phyloP scores from a whole-genome alignment of 2,113 vertebrate genomes.

The Malurus elegans region DNA sequence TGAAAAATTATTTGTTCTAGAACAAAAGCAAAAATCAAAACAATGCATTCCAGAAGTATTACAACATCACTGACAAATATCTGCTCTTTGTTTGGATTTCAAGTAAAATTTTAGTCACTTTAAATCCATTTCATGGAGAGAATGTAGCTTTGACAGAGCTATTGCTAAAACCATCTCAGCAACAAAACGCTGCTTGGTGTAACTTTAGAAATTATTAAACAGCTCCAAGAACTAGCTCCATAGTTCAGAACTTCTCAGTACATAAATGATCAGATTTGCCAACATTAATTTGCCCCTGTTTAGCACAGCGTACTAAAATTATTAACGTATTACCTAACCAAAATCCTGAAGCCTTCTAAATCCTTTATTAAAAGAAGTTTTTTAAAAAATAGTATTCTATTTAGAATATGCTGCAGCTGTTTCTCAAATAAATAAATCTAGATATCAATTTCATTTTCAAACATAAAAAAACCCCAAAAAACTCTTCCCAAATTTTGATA shows the following conservation, averaged over 20 bases:
- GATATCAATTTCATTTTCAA: background rate
- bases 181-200: background rate
- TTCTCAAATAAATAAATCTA: background rate
- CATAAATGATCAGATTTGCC: background rate
- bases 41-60: constrained; percentile 30
- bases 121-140: background rate
- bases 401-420: background rate
- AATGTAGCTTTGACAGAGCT: background rate
- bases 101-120: background rate
- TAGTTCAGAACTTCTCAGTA: background rate
- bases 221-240: background rate
- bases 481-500: background rate
- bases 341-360: background rate
- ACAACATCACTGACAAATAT: background rate
- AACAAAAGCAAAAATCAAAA: constrained; percentile 37
- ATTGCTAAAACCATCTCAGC: background rate
- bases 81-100: background rate
- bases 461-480: background rate
- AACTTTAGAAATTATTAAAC: background rate
- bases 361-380: background rate
- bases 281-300: background rate
- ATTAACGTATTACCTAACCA: background rate
- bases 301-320: background rate
- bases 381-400: background rate
- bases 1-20: background rate